Evolutionary conservation across 1,140 invertebrate species (phyloP), one percentile per base, ranked within the genome.

Genomic region (Mamestra configurata): DNA sequence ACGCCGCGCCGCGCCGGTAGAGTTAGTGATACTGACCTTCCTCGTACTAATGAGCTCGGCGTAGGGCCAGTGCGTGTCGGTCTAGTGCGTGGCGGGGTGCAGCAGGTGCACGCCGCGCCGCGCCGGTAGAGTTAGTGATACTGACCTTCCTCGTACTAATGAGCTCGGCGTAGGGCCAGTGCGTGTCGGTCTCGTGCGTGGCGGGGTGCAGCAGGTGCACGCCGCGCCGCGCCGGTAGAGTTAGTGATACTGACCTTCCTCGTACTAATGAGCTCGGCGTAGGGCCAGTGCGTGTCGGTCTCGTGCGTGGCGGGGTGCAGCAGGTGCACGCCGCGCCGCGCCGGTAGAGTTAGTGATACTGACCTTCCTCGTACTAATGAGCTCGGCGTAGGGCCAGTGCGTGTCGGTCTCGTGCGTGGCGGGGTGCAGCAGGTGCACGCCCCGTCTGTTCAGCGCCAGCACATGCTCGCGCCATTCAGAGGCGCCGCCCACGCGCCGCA

Each of bases 41-140:
- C 99, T 95, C 0, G 99, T 99, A 46, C 98, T 99, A 88, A 99
- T 99, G 53, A 99, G 98, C 90, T 99, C 98, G 76, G 98, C 97
- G 92, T 99, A 99, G 37, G 98, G 97, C 96, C 98, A 99, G 91
- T 98, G 97, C 85, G 98, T 97, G 81, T 99, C 92, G 0, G 98
- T 98, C 94, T 99, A 98, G 94, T 99, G 98, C 31, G 98, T 99
- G 88, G 97, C 7, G 31, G 31, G 31, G 31, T 35, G 31, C 31
- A 35, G 31, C 31, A 35, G 31, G 31, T 35, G 31, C 31, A 35
- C 31, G 31, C 31, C 31, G 31, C 31, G 31, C 31, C 31, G n/a
- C n/a, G n/a, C n/a, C n/a, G n/a, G n/a, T n/a, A n/a, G n/a, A n/a
- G n/a, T n/a, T 35, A 7, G 3, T 35, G 31, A 35, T 11, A 66